Conservation (phyloP, 2,797 vertebrate species). For the Dryobates pubescens region DNA sequence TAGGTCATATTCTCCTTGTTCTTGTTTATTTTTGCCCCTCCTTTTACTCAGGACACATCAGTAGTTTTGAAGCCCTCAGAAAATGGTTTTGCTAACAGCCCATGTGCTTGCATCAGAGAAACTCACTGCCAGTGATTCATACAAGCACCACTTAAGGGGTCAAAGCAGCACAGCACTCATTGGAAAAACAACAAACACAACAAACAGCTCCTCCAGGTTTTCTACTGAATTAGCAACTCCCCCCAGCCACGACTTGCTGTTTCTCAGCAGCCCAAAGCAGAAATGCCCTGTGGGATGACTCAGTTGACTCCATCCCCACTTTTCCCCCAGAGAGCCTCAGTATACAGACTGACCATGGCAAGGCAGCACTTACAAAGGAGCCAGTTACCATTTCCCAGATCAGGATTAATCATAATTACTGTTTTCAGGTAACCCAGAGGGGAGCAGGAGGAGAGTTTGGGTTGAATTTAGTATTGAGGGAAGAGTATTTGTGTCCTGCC, state of each 20-base stretch:
- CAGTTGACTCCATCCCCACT: not conserved
- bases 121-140: not conserved
- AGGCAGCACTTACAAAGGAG: not conserved
- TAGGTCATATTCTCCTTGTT: not conserved
- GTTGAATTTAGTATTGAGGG: not conserved
- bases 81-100: not conserved
- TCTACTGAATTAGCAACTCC: not conserved
- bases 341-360: not conserved
- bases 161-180: not conserved
- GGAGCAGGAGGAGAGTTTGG: not conserved
- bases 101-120: not conserved
- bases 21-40: not conserved
- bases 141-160: not conserved
- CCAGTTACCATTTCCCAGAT: not conserved
- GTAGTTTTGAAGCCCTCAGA: not conserved
- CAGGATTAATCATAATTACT: not conserved
- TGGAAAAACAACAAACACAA: not conserved
- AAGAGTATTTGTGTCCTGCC: not conserved
- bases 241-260: not conserved
- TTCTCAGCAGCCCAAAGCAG: not conserved
- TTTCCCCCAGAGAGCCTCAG: fast-evolving
- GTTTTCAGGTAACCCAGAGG: not conserved
- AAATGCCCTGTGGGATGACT: not conserved
- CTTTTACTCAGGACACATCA: not conserved
- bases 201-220: not conserved